Evolutionary conservation across 2,888 invertebrate species (phyloP).

Genomic region (Sceliomorpha sp.): DNA sequence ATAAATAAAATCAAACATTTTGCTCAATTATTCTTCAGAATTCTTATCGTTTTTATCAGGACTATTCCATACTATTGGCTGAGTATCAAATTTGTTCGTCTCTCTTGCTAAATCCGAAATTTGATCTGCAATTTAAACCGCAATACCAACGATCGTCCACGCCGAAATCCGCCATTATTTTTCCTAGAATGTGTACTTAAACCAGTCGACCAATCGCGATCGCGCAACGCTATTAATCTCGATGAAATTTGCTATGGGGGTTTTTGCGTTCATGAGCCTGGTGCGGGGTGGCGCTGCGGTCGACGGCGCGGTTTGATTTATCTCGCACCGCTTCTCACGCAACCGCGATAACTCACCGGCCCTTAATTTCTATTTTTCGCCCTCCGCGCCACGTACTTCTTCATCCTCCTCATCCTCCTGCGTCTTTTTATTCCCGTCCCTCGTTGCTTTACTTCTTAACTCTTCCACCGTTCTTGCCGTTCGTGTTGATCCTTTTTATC

Average conservation of each 20-base stretch:
- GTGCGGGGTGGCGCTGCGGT: constrained; percentile 72
- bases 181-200: too few species aligned
- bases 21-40: too few species aligned
- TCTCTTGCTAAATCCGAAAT: too few species aligned
- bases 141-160: too few species aligned
- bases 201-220: too few species aligned
- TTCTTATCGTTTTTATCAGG: too few species aligned
- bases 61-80: too few species aligned
- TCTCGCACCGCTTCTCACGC: constrained; percentile 77
- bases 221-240: constrained; percentile 71
- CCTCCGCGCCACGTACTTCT: constrained; percentile 54
- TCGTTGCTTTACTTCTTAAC: constrained; percentile 28
- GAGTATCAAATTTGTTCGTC: too few species aligned
- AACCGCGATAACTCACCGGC: constrained; percentile 77
- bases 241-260: constrained; percentile 72
- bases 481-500: constrained; percentile 15
- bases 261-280: constrained; percentile 73
- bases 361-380: constrained; percentile 79
- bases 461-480: background rate
- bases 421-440: too few species aligned
- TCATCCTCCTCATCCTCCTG: constrained; percentile 33
- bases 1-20: too few species aligned
- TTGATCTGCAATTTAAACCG: too few species aligned
- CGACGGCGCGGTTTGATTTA: constrained; percentile 77
- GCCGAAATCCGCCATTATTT: too few species aligned